Evolutionary conservation across 2,888 invertebrate species (phyloP).

Genomic region (Agrochola lota): DNA sequence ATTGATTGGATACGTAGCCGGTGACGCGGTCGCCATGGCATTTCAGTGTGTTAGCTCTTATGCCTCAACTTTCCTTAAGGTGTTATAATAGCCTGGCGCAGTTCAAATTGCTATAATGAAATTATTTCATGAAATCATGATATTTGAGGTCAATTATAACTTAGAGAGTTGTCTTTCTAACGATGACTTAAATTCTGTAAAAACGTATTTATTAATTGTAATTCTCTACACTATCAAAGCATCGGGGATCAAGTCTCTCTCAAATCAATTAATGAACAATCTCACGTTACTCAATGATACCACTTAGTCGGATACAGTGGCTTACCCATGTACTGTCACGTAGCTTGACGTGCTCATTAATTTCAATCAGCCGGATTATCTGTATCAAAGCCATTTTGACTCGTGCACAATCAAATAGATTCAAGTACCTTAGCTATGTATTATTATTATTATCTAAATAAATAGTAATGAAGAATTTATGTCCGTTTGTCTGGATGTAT

Average conservation of each 20-base stretch:
- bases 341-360: slow-evolving; percentile 44
- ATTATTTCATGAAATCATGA: neutral
- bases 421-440: neutral
- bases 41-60: no score
- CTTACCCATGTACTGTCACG: slow-evolving; percentile 15
- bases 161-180: neutral
- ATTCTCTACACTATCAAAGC: neutral
- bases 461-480: no score
- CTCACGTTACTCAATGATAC: slow-evolving; percentile 18
- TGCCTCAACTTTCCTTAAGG: neutral
- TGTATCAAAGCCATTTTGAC: slow-evolving; percentile 20
- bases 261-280: slow-evolving; percentile 40
- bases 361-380: slow-evolving; percentile 34
- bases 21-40: no score
- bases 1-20: no score
- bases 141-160: neutral
- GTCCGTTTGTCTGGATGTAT: no score
- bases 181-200: neutral
- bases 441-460: no score
- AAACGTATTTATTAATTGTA: neutral
- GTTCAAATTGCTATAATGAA: no score
- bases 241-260: neutral
- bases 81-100: neutral
- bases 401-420: slow-evolving; percentile 3
- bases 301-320: slow-evolving; percentile 41